phyloP scores from a whole-genome alignment of 2,888 invertebrate species.

The Mimumesa dahlbomi region DNA sequence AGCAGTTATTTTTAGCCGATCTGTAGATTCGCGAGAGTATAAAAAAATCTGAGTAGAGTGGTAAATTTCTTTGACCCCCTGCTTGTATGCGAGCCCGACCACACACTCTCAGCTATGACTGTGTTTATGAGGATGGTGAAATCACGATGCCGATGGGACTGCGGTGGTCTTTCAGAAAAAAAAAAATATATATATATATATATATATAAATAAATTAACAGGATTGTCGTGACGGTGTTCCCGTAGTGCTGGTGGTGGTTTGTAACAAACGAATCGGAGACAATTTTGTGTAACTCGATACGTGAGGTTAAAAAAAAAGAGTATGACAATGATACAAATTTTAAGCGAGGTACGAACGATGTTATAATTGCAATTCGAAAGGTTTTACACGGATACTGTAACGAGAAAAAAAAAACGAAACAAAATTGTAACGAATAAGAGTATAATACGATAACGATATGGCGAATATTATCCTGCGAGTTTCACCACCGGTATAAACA shows the following conservation, averaged over 20 bases:
- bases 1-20: constrained; percentile 15
- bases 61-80: constrained; percentile 1
- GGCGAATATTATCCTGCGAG: constrained; percentile 1
- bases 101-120: constrained; percentile 48
- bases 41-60: constrained; percentile 19
- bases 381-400: neutral
- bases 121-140: constrained; percentile 65
- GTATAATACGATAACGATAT: no score
- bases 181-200: no score
- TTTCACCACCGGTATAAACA: constrained; percentile 63
- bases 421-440: no score
- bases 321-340: neutral
- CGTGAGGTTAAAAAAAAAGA: neutral
- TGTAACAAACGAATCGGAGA: constrained; percentile 1
- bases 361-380: neutral
- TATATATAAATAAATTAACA: neutral
- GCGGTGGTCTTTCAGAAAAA: constrained; percentile 1
- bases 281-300: neutral
- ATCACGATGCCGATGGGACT: constrained; percentile 28
- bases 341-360: neutral
- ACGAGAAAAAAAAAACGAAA: no score
- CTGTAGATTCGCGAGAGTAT: constrained; percentile 10
- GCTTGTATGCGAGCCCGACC: constrained; percentile 14
- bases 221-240: constrained; percentile 21
- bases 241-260: constrained; percentile 56